phyloP scores from a whole-genome alignment of 2,113 vertebrate genomes.

The Paralichthys olivaceus region DNA sequence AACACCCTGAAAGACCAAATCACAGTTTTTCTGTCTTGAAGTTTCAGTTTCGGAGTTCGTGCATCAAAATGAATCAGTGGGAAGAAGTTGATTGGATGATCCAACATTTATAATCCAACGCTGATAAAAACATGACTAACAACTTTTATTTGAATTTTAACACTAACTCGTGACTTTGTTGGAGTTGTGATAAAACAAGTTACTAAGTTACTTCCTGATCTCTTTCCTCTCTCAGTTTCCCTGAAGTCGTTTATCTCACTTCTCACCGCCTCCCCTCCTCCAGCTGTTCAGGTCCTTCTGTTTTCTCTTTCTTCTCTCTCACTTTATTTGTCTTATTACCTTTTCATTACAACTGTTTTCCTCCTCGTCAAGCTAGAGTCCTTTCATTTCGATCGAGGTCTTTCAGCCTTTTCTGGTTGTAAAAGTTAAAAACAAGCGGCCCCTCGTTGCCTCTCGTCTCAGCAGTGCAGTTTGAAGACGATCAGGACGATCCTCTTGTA shows the following conservation, averaged over 20 bases:
- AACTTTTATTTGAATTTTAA: too few relatives aligned
- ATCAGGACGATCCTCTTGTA: slow-evolving; percentile 86
- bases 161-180: too few relatives aligned
- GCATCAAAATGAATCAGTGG: too few relatives aligned
- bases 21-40: too few relatives aligned
- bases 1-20: too few relatives aligned
- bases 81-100: too few relatives aligned
- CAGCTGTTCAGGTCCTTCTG: slow-evolving; percentile 13
- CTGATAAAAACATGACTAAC: too few relatives aligned
- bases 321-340: slow-evolving; percentile 18
- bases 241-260: slow-evolving; percentile 57
- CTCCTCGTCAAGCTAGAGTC: slow-evolving; percentile 7
- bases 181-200: slow-evolving; percentile 15
- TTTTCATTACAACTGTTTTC: slow-evolving; percentile 16
- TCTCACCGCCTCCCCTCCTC: slow-evolving; percentile 7
- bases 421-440: neutral
- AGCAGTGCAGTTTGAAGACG: slow-evolving; percentile 82
- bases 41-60: too few relatives aligned
- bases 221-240: slow-evolving; percentile 30
- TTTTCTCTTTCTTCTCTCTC: slow-evolving; percentile 7
- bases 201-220: slow-evolving; percentile 45
- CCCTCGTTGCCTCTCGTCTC: slow-evolving; percentile 8
- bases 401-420: neutral
- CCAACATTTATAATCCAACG: too few relatives aligned
- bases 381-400: slow-evolving; percentile 2